Evolutionary conservation across 2,888 invertebrate species (phyloP), one percentile per base, ranked within the genome.

Genomic region (Axea sp.): DNA sequence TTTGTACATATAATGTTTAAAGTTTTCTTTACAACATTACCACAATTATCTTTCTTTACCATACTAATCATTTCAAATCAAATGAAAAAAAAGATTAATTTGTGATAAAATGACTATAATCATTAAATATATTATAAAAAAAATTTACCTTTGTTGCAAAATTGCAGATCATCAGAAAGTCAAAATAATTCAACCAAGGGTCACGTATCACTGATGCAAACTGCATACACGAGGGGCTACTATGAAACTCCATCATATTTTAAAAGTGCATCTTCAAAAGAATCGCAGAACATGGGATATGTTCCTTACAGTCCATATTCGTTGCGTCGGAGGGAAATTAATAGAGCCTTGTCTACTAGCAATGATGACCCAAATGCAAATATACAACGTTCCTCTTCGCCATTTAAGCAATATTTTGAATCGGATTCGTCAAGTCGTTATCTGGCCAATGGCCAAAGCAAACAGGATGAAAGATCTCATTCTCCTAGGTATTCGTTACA

Each of bases 241-340:
- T 80, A 82, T 8, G 85, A 86, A 67, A 71, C 81, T 41, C 81
- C 83, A 19, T 80, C 82, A 57, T 83, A 82, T 55, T 64, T 82
- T 31, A 82, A 79, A 77, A 84, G 73, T 71, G 62, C 78, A 45
- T 5, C 7, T 1, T 17, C 49, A 1, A 84, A 81, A 79, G 85
- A 85, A 67, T 76, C 80, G 45, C 78, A 80, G 59, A 83, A 79
- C 72, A 76, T 80, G 14, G 83, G 82, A 30, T 86, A 85, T 47
- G 79, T 85, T 39, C 83, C 87, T 5, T 86, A 86, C 68, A 86
- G 86, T 77, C 85, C 87, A 1, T 87, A 87, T 72, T 82, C 83
- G n/a, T 64, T 82, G 11, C 83, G 86, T 33, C 81, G 86, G 17
- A 82, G 83, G 60, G 87, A 87, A 60, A 75, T 82, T 9, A 73